phyloP scores from a whole-genome alignment of 2,113 vertebrate species.

The Syngnathus scovelli region DNA sequence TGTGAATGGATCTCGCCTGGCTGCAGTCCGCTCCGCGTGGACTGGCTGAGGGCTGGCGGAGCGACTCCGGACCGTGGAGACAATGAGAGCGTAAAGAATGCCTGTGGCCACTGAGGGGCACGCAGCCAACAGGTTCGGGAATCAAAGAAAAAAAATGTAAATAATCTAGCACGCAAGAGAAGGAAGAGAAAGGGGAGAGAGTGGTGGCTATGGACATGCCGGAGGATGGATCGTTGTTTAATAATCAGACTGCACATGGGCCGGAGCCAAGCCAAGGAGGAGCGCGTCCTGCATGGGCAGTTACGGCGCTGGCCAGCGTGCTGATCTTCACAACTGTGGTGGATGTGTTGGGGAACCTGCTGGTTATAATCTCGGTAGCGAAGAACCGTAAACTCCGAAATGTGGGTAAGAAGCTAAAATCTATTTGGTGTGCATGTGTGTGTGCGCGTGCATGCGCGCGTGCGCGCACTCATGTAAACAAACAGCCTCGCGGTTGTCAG shows the following conservation, averaged over 20 bases:
- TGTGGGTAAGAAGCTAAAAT: conserved; percentile 27
- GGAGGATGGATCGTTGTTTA: conserved; percentile 17
- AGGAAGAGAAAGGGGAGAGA: conserved; percentile 1
- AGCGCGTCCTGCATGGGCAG: conserved; percentile 31
- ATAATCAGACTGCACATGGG: conserved; percentile 16
- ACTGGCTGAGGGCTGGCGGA: conserved; percentile 4
- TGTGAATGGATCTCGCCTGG: not conserved
- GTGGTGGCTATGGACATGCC: conserved; percentile 20
- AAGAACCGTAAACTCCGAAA: conserved; percentile 41
- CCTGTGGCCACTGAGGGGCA: not conserved
- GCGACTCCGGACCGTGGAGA: conserved; percentile 6
- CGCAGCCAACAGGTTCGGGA: not conserved
- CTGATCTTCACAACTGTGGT: conserved; percentile 47
- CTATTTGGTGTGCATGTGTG: not conserved
- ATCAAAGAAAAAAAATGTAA: conserved; percentile 2
- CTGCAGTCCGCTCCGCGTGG: conserved; percentile 7
- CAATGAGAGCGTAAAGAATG: not conserved
- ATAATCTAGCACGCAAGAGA: conserved; percentile 3
- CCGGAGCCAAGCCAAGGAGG: conserved; percentile 18
- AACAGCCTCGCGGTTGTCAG: not conserved
- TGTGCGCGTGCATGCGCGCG: too few relatives aligned
- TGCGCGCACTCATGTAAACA: not conserved
- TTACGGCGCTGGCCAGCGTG: conserved; percentile 38
- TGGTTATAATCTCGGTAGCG: conserved; percentile 35
- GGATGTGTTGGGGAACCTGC: conserved; percentile 43